phyloP scores from a whole-genome alignment of 2,113 vertebrate genomes.

The Artemisiospiza belli region DNA sequence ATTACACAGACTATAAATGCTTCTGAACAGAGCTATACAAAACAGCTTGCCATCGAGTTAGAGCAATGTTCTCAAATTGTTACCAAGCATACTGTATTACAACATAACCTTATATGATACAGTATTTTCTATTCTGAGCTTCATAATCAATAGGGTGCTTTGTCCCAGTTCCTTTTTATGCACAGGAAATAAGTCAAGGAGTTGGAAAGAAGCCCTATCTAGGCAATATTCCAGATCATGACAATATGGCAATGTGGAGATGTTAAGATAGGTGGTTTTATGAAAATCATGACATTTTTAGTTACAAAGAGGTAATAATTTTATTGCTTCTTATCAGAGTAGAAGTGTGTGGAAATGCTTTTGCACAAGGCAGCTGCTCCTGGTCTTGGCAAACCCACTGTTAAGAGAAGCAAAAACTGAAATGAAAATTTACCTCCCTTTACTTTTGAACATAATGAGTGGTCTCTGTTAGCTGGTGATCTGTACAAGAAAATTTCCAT shows the following conservation, averaged over 20 bases:
- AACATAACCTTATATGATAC: conserved; percentile 33
- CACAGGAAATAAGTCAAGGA: conserved; percentile 50
- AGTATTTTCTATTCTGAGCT: conserved; percentile 38
- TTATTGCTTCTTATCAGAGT: not conserved
- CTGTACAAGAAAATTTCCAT: not conserved
- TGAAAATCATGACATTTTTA: conserved; percentile 44
- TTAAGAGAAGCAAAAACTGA: not conserved
- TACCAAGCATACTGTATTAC: not conserved
- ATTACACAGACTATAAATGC: not conserved
- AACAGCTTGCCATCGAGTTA: not conserved
- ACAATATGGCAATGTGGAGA: conserved; percentile 38
- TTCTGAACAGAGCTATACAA: not conserved
- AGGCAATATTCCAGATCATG: conserved; percentile 51
- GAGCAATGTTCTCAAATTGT: conserved; percentile 29
- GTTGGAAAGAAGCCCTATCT: conserved; percentile 45
- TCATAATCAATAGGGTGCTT: conserved; percentile 43
- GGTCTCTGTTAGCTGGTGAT: not conserved
- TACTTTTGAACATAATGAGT: not conserved
- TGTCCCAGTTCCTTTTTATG: conserved; percentile 46
- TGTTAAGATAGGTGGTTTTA: conserved; percentile 44
- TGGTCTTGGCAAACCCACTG: not conserved
- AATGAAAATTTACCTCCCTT: not conserved
- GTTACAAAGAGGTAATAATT: conserved; percentile 37
- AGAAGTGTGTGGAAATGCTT: not conserved
- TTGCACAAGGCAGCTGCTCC: not conserved